Conservation (phyloP, 2,113 vertebrate genomes). For the Kryptolebias marmoratus region DNA sequence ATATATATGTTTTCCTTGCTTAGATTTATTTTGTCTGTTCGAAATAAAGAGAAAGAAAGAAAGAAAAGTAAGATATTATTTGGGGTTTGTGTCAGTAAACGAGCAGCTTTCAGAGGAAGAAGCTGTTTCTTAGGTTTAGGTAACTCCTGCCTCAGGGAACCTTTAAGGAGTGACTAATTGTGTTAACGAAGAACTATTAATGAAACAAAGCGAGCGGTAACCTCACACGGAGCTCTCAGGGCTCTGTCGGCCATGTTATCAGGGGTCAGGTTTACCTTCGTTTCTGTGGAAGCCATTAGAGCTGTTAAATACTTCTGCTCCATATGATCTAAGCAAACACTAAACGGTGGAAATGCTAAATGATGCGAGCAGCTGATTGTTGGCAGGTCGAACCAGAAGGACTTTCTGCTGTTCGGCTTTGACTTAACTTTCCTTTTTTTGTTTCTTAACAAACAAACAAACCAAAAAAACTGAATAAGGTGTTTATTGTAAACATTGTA, state of each 20-base stretch:
- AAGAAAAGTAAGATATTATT: no score
- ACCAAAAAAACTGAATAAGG: no score
- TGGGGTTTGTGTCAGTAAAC: background rate
- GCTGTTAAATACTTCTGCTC: no score
- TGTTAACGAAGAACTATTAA: slow-evolving; percentile 60
- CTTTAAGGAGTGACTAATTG: background rate
- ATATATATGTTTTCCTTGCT: background rate
- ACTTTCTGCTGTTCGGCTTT: background rate
- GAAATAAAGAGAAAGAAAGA: no score
- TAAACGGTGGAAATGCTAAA: no score
- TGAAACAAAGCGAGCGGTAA: slow-evolving; percentile 15
- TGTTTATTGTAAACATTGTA: no score
- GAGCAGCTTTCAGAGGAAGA: slow-evolving; percentile 1
- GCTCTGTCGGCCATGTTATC: no score
- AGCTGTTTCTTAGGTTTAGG: slow-evolving; percentile 23
- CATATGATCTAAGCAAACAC: no score
- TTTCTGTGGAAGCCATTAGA: slow-evolving; percentile 14
- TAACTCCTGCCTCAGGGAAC: background rate
- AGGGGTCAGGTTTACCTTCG: slow-evolving; percentile 40
- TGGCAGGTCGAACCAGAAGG: background rate
- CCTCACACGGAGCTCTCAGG: no score
- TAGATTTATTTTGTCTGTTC: no score
- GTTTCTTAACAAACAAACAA: no score
- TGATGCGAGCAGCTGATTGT: background rate
- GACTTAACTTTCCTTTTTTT: no score